phyloP scores from a whole-genome alignment of 2,113 vertebrate genomes.

The Vidua chalybeata region DNA sequence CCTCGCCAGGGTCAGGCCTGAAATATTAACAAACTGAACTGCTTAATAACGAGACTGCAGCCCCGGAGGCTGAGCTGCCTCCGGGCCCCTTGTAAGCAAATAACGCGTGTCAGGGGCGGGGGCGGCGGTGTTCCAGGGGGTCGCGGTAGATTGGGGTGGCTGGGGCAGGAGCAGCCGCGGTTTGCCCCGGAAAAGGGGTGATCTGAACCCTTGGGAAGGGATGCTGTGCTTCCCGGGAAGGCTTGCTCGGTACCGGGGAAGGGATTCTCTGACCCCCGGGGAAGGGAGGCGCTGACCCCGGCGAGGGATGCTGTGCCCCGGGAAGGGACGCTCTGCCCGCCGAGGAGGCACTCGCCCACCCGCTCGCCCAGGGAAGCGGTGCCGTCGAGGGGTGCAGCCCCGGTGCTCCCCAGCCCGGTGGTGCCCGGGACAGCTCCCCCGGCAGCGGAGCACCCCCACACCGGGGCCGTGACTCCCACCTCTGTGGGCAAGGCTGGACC shows the following conservation, averaged over 20 bases:
- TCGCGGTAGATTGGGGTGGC: not conserved
- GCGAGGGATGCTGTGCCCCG: not conserved
- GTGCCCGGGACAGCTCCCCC: accelerated
- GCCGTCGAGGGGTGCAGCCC: not conserved
- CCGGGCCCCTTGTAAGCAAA: constrained; percentile 56
- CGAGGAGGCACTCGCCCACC: not conserved
- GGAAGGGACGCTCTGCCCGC: not conserved
- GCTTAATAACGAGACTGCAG: constrained; percentile 60
- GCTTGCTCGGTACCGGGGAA: not conserved
- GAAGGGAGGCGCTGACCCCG: not conserved
- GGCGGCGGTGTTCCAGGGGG: not conserved
- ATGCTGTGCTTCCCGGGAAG: not conserved
- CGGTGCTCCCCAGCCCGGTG: too few species aligned
- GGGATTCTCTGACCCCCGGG: not conserved
- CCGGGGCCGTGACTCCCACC: not conserved
- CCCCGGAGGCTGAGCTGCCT: constrained; percentile 40
- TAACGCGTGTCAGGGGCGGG: constrained; percentile 16
- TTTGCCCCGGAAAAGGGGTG: not conserved
- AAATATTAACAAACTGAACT: constrained; percentile 67
- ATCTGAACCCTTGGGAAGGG: not conserved
- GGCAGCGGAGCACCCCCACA: not conserved
- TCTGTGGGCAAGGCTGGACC: not conserved
- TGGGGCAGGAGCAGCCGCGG: not conserved
- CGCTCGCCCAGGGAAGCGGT: not conserved
- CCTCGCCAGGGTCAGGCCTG: constrained; percentile 50